These are phyloP conservation scores for Halocynthia roretzi DNA, from an alignment of 23 tunicate species.

Conservation along the genomic window DNA sequence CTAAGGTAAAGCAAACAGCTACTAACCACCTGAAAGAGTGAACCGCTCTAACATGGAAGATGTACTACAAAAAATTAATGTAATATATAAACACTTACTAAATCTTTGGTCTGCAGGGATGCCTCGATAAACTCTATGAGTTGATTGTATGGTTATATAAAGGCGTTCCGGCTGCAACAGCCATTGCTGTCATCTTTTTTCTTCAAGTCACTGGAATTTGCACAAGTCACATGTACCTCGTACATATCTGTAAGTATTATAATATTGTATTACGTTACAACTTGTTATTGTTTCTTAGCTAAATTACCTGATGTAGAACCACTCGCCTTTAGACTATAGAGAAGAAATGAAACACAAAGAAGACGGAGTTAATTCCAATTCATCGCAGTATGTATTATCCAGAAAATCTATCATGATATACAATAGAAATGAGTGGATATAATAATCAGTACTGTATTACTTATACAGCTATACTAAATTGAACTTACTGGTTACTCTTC, in stretches of 20 bases:
- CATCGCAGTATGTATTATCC: background rate
- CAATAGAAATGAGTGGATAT: too few relatives aligned
- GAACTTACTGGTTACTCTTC: too few relatives aligned
- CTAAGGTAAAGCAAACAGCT: conserved; percentile 13
- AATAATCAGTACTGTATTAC: too few relatives aligned
- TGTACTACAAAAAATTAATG: background rate
- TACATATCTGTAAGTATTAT: conserved; percentile 51
- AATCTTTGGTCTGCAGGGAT: conserved; percentile 41
- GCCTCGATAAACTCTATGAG: conserved; percentile 31
- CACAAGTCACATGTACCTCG: conserved; percentile 33
- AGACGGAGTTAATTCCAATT: background rate
- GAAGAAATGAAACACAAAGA: background rate
- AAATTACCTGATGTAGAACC: background rate
- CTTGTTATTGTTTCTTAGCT: background rate
- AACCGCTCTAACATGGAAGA: background rate
- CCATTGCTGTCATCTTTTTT: conserved; percentile 34
- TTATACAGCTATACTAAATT: too few relatives aligned
- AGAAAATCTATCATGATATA: too few relatives aligned
- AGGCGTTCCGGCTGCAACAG: conserved; percentile 55
- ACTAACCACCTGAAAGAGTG: background rate
- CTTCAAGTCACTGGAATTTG: conserved; percentile 27
- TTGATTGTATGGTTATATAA: conserved; percentile 35
- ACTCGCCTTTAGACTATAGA: background rate
- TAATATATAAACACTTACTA: background rate
- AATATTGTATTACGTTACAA: background rate